phyloP scores from a whole-genome alignment of 30 jellyfish, hydroid and myxozoan species.

The Pseudorhiza aurosa region DNA sequence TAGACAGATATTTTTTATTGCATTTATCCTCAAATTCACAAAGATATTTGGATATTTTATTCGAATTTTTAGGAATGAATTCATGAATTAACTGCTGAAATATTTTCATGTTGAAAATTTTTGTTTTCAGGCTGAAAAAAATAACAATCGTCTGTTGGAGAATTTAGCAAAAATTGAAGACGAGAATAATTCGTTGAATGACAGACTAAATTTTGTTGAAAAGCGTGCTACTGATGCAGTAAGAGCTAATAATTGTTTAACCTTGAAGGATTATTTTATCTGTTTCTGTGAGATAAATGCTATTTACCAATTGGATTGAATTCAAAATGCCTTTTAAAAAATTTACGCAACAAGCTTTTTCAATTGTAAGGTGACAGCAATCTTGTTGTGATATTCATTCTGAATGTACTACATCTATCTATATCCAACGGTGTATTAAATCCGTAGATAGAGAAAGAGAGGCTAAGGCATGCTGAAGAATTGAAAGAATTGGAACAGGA shows the following conservation, averaged over 20 bases:
- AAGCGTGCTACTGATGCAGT: constrained; percentile 30
- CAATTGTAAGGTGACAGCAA: not conserved
- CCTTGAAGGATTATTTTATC: too few species aligned
- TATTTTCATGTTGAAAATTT: too few species aligned
- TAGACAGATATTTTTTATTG: too few species aligned
- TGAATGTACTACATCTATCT: not conserved
- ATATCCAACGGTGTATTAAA: too few species aligned
- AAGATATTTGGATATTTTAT: too few species aligned
- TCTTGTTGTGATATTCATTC: not conserved
- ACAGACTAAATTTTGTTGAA: not conserved
- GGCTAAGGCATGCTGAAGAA: constrained; percentile 29
- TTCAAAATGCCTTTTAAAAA: not conserved
- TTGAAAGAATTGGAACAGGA: constrained; percentile 20
- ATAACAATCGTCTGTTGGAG: constrained; percentile 48
- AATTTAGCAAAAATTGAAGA: constrained; percentile 48
- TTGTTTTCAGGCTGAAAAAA: constrained; percentile 44
- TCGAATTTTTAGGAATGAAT: too few species aligned
- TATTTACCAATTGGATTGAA: not conserved
- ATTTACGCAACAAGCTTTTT: not conserved
- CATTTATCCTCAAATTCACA: too few species aligned
- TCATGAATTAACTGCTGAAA: too few species aligned
- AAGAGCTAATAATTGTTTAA: not conserved
- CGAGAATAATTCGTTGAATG: constrained; percentile 41
- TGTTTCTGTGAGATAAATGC: too few species aligned
- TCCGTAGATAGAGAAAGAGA: constrained; percentile 39